Percentiles rank a stretch among this genome's conserved stretches.
Conservation (phyloP, 2,113 vertebrate genomes). For the Aphelocoma coerulescens region DNA sequence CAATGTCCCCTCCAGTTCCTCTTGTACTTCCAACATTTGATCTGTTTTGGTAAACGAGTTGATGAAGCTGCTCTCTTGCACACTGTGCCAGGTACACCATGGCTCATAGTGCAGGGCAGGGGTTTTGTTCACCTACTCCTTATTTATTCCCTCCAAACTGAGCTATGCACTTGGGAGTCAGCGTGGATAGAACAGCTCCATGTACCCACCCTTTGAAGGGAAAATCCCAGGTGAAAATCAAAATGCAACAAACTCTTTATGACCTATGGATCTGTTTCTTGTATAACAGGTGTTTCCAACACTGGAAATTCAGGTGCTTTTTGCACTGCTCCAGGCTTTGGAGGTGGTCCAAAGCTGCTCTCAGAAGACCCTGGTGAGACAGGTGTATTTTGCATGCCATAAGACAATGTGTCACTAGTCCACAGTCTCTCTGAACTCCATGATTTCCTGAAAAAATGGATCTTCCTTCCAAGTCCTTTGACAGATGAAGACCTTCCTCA, state of each 20-base stretch:
- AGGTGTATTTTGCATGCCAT: not conserved
- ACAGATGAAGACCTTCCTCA: not conserved
- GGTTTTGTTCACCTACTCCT: not conserved
- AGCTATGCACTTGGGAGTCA: not conserved
- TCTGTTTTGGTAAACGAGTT: not conserved
- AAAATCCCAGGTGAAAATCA: conserved; percentile 24
- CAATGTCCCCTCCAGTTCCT: not conserved
- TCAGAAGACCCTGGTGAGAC: not conserved
- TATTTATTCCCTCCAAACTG: not conserved
- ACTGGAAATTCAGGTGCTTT: conserved; percentile 26
- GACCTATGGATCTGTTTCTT: not conserved
- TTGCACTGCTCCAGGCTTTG: not conserved
- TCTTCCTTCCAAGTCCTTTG: not conserved
- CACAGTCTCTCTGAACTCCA: not conserved
- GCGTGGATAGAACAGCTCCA: not conserved
- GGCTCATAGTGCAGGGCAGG: not conserved
- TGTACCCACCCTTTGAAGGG: not conserved
- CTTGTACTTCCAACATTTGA: not conserved
- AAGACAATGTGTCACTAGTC: not conserved
- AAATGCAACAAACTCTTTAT: not conserved
- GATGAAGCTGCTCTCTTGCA: not conserved
- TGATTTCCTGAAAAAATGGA: not conserved
- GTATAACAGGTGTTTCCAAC: not conserved
- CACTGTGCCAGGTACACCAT: not conserved
- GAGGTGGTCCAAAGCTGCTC: not conserved